phyloP scores from a whole-genome alignment of 2,888 invertebrate genomes.

The Stenodema calcarata region DNA sequence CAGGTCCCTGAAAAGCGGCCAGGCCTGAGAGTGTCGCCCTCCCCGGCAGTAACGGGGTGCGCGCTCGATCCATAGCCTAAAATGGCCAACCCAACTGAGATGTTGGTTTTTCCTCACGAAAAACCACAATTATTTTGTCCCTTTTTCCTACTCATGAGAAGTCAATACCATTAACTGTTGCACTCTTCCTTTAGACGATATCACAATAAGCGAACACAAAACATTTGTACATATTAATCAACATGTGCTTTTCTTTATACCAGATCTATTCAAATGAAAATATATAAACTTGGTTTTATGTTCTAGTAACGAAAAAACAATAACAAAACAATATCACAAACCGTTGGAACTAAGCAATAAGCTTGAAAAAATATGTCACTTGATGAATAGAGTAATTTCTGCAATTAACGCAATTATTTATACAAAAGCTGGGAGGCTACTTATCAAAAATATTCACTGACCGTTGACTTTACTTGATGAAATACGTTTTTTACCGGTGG shows the following conservation, averaged over 20 bases:
- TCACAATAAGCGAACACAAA: neutral
- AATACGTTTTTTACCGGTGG: neutral
- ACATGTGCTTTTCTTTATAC: neutral
- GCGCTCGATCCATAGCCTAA: conserved; percentile 47
- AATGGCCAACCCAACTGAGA: conserved; percentile 48
- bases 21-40: neutral
- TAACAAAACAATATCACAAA: conserved; percentile 51
- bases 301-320: conserved; percentile 33
- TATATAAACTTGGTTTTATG: neutral
- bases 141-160: neutral
- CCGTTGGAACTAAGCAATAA: conserved; percentile 24
- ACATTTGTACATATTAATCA: neutral
- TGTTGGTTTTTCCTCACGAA: conserved; percentile 5
- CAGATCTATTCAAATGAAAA: neutral
- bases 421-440: conserved; percentile 46
- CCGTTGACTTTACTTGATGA: neutral
- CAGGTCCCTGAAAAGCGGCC: conserved; percentile 7
- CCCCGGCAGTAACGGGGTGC: neutral
- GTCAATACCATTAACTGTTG: neutral
- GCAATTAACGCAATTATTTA: conserved; percentile 14
- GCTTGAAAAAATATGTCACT: conserved; percentile 22
- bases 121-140: neutral
- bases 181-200: neutral
- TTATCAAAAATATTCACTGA: conserved; percentile 45
- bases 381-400: neutral